Percentiles rank a stretch among this genome's conserved stretches.
phyloP scores from a whole-genome alignment of 2,888 invertebrate genomes.

The Caenorhabditis doughertyi region DNA sequence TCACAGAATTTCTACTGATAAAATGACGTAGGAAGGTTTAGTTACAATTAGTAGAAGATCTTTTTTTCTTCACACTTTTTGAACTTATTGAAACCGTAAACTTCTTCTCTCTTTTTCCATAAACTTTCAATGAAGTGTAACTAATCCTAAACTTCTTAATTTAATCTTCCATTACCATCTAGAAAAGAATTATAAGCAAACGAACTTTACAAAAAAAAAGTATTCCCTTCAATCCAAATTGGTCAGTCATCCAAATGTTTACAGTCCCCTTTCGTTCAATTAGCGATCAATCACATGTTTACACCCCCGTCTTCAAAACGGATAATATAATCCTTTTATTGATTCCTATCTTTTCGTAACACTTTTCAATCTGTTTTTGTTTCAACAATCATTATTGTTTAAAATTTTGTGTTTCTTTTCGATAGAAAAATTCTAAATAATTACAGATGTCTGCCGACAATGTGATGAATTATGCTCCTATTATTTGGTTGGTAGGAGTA shows the following conservation, averaged over 20 bases:
- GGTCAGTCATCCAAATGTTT: background rate
- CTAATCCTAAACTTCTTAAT: background rate
- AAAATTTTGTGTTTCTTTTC: background rate
- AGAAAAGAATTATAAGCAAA: background rate
- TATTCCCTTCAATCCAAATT: background rate
- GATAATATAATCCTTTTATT: constrained; percentile 15
- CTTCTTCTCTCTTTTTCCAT: no score
- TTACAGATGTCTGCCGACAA: constrained; percentile 55
- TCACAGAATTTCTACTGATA: no score
- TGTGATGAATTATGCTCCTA: constrained; percentile 63
- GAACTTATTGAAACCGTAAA: background rate
- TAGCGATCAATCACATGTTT: constrained; percentile 20
- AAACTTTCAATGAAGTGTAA: background rate
- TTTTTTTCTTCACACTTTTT: no score
- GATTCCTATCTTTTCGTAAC: constrained; percentile 3
- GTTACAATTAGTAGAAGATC: no score
- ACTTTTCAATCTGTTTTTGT: background rate
- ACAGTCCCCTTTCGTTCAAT: background rate
- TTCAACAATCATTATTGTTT: background rate
- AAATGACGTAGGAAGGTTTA: no score
- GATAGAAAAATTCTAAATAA: no score
- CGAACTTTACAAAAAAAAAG: background rate
- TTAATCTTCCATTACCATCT: background rate
- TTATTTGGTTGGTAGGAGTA: constrained; percentile 70
- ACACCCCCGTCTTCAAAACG: background rate